These are phyloP conservation scores for Clarias magur DNA, from an alignment of 2,113 vertebrate species.

Conservation along the genomic window DNA sequence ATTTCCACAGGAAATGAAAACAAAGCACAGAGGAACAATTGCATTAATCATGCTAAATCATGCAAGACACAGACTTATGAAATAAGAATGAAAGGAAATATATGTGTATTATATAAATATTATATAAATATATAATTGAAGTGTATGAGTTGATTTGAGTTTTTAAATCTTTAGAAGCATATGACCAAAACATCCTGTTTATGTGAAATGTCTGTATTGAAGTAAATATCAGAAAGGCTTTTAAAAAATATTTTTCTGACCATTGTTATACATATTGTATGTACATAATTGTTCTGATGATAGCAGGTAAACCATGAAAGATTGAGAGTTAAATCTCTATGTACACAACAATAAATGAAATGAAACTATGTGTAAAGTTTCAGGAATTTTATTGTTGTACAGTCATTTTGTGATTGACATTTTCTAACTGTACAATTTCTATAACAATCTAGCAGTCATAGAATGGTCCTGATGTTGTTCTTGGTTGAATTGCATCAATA, in stretches of 20 bases:
- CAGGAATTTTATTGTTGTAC: background rate
- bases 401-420: background rate
- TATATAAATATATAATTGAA: background rate
- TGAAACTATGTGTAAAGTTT: background rate
- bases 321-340: background rate
- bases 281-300: background rate
- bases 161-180: background rate
- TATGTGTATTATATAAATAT: background rate
- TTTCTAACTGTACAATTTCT: background rate
- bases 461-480: background rate
- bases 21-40: background rate
- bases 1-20: slow-evolving; percentile 7
- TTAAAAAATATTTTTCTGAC: background rate
- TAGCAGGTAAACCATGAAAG: background rate
- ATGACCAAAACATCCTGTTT: background rate
- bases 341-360: background rate
- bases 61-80: background rate
- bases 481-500: slow-evolving; percentile 9
- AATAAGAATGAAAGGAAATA: background rate
- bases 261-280: background rate
- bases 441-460: background rate
- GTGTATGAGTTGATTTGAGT: background rate
- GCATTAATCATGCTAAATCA: background rate
- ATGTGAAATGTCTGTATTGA: background rate
- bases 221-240: background rate